Percentiles rank a stretch among this genome's conserved stretches.
Conservation (phyloP, 2,888 invertebrate species). For the Lycocerus yunnanus region DNA sequence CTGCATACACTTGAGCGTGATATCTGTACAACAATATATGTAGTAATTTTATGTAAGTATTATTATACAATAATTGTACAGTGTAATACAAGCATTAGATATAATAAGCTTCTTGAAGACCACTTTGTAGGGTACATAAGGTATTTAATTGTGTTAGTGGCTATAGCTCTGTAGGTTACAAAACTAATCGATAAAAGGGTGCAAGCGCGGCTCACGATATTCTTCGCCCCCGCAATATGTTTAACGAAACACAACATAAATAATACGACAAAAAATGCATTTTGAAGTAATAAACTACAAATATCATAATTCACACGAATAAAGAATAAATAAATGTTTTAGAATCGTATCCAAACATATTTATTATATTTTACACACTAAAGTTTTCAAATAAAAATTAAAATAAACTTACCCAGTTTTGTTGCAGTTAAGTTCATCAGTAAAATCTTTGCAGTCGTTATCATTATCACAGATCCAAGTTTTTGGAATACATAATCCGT, state of each 20-base stretch:
- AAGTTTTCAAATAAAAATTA: background rate
- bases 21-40: too few species aligned
- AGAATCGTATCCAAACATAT: background rate
- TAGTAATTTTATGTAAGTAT: too few species aligned
- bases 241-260: background rate
- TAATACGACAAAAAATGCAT: slow-evolving; percentile 4
- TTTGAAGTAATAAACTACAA: background rate
- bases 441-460: slow-evolving; percentile 79
- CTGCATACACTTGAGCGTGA: too few species aligned
- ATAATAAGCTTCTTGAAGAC: background rate
- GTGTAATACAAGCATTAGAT: background rate
- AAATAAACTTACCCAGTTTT: slow-evolving; percentile 62
- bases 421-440: slow-evolving; percentile 78
- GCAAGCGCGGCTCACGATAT: slow-evolving; percentile 15
- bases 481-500: slow-evolving; percentile 77
- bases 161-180: slow-evolving; percentile 12
- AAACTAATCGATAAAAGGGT: slow-evolving; percentile 19
- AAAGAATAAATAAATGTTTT: background rate
- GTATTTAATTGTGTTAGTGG: slow-evolving; percentile 1
- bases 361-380: background rate
- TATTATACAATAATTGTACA: too few species aligned
- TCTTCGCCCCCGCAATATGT: background rate
- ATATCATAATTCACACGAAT: background rate
- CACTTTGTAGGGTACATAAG: background rate
- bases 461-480: slow-evolving; percentile 78